Conservation (phyloP, 1,140 invertebrate genomes). For the Pseudachorutes palmiensis region DNA sequence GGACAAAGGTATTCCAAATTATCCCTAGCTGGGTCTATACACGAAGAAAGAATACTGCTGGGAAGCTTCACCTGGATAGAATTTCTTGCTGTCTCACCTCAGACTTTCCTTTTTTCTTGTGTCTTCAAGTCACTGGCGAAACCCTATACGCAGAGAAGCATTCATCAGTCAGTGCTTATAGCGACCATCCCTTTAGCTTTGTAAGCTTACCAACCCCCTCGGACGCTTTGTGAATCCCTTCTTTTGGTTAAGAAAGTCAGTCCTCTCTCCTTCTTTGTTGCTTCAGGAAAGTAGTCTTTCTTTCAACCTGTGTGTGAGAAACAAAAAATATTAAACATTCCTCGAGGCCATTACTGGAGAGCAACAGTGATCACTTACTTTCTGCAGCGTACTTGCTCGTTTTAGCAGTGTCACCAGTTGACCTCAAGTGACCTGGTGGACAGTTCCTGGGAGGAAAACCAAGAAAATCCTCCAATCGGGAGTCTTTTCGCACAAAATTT, state of each 20-base stretch:
- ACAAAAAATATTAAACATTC: background rate
- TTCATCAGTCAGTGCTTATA: too few species aligned
- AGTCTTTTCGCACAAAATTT: slow-evolving; percentile 1
- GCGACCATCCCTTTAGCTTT: too few species aligned
- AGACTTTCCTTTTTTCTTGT: slow-evolving; percentile 4
- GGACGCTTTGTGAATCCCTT: background rate
- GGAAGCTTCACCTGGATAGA: slow-evolving; percentile 8
- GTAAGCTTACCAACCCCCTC: slow-evolving; percentile 9
- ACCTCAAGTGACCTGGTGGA: too few species aligned
- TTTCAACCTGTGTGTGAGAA: background rate
- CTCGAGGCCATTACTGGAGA: background rate
- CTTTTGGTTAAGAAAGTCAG: background rate
- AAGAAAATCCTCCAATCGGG: background rate
- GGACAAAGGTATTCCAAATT: background rate
- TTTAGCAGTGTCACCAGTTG: too few species aligned
- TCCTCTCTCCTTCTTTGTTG: background rate
- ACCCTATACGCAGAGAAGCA: too few species aligned
- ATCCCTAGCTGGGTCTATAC: background rate
- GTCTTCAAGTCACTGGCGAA: background rate
- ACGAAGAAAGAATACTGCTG: background rate
- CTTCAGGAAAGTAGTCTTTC: slow-evolving; percentile 3
- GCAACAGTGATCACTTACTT: background rate
- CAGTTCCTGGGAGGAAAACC: background rate
- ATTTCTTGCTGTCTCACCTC: slow-evolving; percentile 5
- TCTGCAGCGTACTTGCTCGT: background rate